Conservation (phyloP, 37 sponge, comb jelly and placozoan genomes). For the Spongilla lacustris region DNA sequence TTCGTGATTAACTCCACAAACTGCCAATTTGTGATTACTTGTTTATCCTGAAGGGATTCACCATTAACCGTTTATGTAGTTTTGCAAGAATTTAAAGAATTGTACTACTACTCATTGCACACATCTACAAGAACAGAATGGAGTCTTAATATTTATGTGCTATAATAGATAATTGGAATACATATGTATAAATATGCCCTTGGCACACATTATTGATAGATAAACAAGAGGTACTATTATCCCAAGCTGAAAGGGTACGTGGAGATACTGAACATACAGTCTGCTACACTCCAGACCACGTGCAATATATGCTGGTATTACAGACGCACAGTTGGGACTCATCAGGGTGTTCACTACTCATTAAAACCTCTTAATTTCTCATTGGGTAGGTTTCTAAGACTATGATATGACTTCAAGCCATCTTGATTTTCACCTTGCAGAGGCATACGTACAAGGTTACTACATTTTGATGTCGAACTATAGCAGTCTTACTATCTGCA, state of each 20-base stretch:
- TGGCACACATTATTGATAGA: no score
- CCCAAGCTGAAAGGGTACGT: not conserved
- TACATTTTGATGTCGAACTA: not conserved
- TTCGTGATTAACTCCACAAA: no score
- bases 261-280: not conserved
- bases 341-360: not conserved
- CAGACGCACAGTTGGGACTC: not conserved
- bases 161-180: no score
- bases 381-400: not conserved
- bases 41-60: no score
- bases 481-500: not conserved
- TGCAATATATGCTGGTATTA: not conserved
- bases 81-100: no score
- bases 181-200: no score
- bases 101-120: no score
- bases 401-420: not conserved
- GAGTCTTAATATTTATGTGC: no score
- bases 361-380: not conserved
- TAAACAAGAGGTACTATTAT: no score
- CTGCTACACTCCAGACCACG: not conserved
- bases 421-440: not conserved
- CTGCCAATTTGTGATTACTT: no score
- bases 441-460: not conserved
- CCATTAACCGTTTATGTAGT: no score
- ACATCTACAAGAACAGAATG: no score